Evolutionary conservation across 2,113 vertebrate genomes (phyloP).

Genomic region (Halcyon senegalensis): DNA sequence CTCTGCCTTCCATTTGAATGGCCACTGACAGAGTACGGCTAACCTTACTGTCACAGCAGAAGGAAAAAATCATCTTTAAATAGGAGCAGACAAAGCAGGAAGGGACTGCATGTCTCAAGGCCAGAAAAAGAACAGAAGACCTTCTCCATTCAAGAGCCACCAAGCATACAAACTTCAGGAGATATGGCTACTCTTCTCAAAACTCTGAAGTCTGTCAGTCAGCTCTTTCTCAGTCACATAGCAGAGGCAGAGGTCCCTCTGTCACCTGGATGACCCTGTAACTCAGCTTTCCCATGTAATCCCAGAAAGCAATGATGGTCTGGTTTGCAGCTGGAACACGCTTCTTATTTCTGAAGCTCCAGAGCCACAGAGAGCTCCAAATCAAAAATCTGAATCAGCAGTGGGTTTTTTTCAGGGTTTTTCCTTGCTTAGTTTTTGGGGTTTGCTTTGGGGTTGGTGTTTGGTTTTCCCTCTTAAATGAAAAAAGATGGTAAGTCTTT

Average conservation of each 20-base stretch:
- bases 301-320: rapidly evolving
- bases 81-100: background rate
- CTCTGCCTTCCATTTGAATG: background rate
- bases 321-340: background rate
- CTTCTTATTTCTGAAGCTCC: background rate
- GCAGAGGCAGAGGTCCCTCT: background rate
- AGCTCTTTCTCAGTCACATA: background rate
- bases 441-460: background rate
- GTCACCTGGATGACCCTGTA: background rate
- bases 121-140: background rate
- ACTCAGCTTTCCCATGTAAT: background rate
- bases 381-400: background rate
- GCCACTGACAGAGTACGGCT: background rate
- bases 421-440: background rate
- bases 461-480: background rate
- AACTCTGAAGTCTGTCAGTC: background rate
- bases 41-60: background rate
- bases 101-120: background rate
- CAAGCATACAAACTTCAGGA: background rate
- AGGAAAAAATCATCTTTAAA: background rate
- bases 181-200: background rate
- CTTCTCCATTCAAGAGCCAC: background rate
- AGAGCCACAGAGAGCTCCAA: background rate
- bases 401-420: background rate
- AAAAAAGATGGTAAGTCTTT: background rate